Percentiles rank a stretch among this genome's conserved stretches.
Evolutionary conservation across 2,113 vertebrate genomes (phyloP).

Genomic region (Picathartes gymnocephalus): DNA sequence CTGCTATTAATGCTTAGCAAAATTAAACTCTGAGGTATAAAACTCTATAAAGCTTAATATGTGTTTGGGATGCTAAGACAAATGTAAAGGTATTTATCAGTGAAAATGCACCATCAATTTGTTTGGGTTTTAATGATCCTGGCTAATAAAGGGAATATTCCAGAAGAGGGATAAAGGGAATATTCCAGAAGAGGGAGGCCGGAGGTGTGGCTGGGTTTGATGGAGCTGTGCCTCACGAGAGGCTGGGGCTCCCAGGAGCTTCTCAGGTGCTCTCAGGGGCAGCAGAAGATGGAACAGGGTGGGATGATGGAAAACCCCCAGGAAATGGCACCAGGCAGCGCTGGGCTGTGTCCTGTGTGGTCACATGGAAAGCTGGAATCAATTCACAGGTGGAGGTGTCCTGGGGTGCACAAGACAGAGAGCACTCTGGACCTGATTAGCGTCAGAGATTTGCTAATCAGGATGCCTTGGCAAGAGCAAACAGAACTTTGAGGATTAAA

Average conservation of each 20-base stretch:
- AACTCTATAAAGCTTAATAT: background rate
- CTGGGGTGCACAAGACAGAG: no score
- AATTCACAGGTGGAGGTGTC: rapidly evolving
- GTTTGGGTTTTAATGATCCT: background rate
- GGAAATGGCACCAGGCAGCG: background rate
- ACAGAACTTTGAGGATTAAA: no score
- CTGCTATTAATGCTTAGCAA: background rate
- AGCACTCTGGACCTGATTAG: no score
- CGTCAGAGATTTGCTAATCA: no score
- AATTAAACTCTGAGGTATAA: background rate
- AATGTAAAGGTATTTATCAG: background rate
- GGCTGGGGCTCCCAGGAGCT: background rate
- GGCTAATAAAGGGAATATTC: background rate
- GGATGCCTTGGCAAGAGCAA: no score
- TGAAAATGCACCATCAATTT: background rate
- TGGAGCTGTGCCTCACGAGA: background rate
- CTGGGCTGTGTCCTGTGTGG: background rate
- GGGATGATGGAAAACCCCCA: background rate
- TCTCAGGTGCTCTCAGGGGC: background rate
- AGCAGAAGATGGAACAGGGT: background rate
- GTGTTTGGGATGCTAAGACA: background rate
- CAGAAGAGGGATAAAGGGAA: background rate
- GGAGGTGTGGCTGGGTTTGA: background rate
- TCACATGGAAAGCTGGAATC: rapidly evolving
- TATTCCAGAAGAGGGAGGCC: rapidly evolving